phyloP scores from a whole-genome alignment of 2,113 vertebrate species.

The Chaetorhynchus papuensis region DNA sequence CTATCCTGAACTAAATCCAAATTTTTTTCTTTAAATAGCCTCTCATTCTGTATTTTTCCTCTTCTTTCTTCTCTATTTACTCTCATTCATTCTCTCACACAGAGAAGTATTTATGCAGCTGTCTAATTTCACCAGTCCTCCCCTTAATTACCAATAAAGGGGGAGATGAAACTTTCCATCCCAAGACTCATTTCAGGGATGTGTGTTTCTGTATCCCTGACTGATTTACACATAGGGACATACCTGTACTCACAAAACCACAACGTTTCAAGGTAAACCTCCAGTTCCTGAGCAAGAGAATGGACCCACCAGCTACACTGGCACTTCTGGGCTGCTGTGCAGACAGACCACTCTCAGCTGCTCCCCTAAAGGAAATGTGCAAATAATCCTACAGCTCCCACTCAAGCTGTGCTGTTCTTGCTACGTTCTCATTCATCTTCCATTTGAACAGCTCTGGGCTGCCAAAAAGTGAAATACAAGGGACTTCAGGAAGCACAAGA shows the following conservation, averaged over 20 bases:
- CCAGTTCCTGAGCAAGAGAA: background rate
- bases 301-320: background rate
- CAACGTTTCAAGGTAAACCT: background rate
- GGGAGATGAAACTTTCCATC: constrained; percentile 9
- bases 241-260: background rate
- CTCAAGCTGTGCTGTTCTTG: background rate
- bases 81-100: constrained; percentile 59
- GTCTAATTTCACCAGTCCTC: background rate
- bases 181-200: constrained; percentile 15
- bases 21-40: constrained; percentile 54
- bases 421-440: background rate
- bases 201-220: background rate
- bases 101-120: constrained; percentile 6
- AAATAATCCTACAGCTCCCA: background rate
- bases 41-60: constrained; percentile 29
- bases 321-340: background rate
- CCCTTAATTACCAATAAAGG: constrained; percentile 35
- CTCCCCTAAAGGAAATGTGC: background rate
- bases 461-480: background rate
- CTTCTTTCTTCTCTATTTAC: constrained; percentile 31
- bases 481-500: background rate
- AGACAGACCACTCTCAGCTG: background rate
- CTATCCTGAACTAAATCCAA: constrained; percentile 48
- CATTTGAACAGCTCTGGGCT: background rate
- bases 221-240: background rate